phyloP scores from a whole-genome alignment of 2,113 vertebrate genomes.

The Globicephala melas region DNA sequence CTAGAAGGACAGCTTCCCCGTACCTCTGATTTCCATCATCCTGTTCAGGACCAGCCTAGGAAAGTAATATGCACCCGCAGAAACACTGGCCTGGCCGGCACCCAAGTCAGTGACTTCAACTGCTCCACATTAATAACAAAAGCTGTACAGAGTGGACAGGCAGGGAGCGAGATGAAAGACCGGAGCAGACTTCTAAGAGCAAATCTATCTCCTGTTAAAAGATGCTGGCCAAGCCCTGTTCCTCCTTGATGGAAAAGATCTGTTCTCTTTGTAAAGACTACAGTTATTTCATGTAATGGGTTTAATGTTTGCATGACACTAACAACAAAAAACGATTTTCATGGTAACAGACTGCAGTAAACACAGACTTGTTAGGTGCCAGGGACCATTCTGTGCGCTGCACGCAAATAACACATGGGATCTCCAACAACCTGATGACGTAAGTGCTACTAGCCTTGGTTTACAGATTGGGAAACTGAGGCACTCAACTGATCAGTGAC shows the following conservation, averaged over 20 bases:
- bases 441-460: background rate
- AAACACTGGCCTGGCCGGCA: conserved; percentile 77
- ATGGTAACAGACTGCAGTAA: background rate
- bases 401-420: background rate
- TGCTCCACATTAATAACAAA: conserved; percentile 83
- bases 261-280: background rate
- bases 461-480: background rate
- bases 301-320: background rate
- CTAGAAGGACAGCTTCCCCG: conserved; percentile 36
- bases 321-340: background rate
- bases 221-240: background rate
- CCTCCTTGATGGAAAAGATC: background rate
- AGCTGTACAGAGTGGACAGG: conserved; percentile 70
- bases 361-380: background rate
- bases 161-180: conserved; percentile 61
- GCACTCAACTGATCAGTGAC: background rate
- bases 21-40: conserved; percentile 56
- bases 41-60: conserved; percentile 55
- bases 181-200: background rate
- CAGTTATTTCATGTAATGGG: background rate
- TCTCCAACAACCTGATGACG: background rate
- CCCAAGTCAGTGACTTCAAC: conserved; percentile 88
- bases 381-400: background rate
- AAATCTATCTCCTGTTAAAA: background rate
- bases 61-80: conserved; percentile 68